A percentile compares a stretch with the other conserved stretches of the same genome.
These are phyloP conservation scores for Pantherophis alleghaniensis DNA, from an alignment of 2,797 vertebrate genomes.

Conservation along the genomic window DNA sequence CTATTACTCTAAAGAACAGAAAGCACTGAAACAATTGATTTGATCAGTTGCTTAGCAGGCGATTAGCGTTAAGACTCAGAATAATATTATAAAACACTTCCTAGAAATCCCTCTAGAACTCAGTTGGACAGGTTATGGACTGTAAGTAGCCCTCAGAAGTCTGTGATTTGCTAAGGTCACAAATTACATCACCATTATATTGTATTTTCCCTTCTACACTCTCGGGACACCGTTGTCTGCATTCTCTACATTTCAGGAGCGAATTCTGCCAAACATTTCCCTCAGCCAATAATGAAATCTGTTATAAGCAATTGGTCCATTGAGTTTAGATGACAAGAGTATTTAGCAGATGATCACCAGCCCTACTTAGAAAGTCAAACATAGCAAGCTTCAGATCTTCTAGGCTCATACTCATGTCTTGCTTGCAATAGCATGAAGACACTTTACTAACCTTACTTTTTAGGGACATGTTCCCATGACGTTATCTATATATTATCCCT, in stretches of 20 bases:
- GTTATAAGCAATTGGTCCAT: neutral
- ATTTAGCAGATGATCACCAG: neutral
- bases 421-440: neutral
- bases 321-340: neutral
- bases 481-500: neutral
- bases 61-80: neutral
- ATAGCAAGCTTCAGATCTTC: neutral
- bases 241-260: neutral
- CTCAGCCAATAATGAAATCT: neutral
- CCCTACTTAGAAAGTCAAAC: neutral
- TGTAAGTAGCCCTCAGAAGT: neutral
- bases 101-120: neutral
- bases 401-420: neutral
- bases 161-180: neutral
- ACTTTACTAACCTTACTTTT: neutral
- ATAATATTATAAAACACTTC: neutral
- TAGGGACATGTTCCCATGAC: neutral
- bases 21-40: neutral
- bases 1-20: neutral
- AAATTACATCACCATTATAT: neutral
- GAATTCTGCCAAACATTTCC: neutral
- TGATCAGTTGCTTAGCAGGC: neutral
- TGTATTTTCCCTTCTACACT: neutral
- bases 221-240: neutral
- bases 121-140: neutral